phyloP scores from a whole-genome alignment of 2,888 invertebrate species.

The Sarcophaga caerulescens region DNA sequence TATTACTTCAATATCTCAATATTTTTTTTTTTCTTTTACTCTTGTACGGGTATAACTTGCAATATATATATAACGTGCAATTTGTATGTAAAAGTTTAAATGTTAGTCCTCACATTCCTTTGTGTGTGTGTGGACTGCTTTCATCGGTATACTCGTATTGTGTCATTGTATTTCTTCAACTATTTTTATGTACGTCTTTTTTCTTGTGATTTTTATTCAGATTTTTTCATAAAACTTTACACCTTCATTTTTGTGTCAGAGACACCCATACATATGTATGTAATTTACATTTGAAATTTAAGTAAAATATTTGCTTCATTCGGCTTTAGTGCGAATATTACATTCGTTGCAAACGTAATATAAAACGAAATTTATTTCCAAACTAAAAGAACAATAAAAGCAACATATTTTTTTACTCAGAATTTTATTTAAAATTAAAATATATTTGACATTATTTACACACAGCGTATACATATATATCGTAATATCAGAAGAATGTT shows the following conservation, averaged over 20 bases:
- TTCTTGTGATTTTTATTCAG: neutral
- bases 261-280: neutral
- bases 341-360: neutral
- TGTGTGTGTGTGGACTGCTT: neutral
- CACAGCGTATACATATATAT: no score
- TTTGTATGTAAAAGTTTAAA: conserved; percentile 60
- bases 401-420: no score
- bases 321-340: neutral
- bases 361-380: neutral
- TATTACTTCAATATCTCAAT: neutral
- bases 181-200: conserved; percentile 1
- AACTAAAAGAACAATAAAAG: neutral
- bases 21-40: neutral
- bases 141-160: neutral
- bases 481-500: no score
- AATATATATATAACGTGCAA: conserved; percentile 15
- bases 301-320: neutral
- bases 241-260: neutral
- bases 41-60: neutral
- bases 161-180: neutral
- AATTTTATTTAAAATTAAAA: no score
- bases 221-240: neutral
- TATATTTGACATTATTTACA: no score
- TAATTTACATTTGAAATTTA: neutral
- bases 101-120: neutral